Conservation (phyloP, 1,140 invertebrate species). For the silkworm (Bombyx mori) region ASM3026992v2 NC_085125.1:8997501-8998000, state of each 20-base stretch:
- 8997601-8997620: no score
- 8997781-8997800: conserved; percentile 32
- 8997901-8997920: conserved; percentile 27
- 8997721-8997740: conserved; percentile 34
- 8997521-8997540: no score
- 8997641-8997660: no score
- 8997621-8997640: no score
- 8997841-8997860: conserved; percentile 41
- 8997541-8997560: no score
- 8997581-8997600: no score
- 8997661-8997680: neutral
- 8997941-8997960: conserved; percentile 17
- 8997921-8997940: conserved; percentile 23
- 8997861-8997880: conserved; percentile 31
- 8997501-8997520: no score
- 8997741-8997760: conserved; percentile 34
- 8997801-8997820: conserved; percentile 41
- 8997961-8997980: neutral
- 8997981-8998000: no score
- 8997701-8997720: conserved; percentile 22
- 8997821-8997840: conserved; percentile 36
- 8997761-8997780: conserved; percentile 36
- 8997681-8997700: conserved; percentile 19
- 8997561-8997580: no score
- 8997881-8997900: conserved; percentile 43